Evolutionary conservation across 2,888 invertebrate genomes (phyloP).

Genomic region (Meteorus colon): DNA sequence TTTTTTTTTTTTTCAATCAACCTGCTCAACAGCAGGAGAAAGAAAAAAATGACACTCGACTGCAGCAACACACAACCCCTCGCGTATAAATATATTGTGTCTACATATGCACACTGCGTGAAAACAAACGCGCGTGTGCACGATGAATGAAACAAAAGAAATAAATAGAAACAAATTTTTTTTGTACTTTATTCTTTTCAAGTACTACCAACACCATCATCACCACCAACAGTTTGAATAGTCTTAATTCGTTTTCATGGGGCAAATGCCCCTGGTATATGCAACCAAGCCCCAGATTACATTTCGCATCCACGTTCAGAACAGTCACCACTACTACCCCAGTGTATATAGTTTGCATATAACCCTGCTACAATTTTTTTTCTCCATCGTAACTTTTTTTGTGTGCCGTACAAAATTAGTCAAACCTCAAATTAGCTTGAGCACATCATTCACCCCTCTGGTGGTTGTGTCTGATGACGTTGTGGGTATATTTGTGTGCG

Average conservation of each 20-base stretch:
- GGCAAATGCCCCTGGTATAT: slow-evolving; percentile 42
- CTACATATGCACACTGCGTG: slow-evolving; percentile 2
- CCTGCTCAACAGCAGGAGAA: slow-evolving; percentile 25
- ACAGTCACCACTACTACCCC: slow-evolving; percentile 44
- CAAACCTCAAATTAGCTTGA: slow-evolving; percentile 66
- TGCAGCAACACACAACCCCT: not conserved
- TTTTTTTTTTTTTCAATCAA: slow-evolving; percentile 29
- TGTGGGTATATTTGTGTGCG: not conserved
- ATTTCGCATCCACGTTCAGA: slow-evolving; percentile 32
- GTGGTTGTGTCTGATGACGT: not conserved
- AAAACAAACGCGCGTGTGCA: slow-evolving; percentile 31
- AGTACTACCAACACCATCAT: slow-evolving; percentile 37
- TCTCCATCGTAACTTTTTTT: slow-evolving; percentile 46
- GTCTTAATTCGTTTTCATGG: slow-evolving; percentile 60
- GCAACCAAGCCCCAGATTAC: slow-evolving; percentile 45
- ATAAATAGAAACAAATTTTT: slow-evolving; percentile 42
- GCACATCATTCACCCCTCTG: slow-evolving; percentile 45
- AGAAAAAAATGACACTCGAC: slow-evolving; percentile 12
- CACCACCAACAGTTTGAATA: slow-evolving; percentile 55
- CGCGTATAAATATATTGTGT: not conserved
- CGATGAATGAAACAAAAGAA: slow-evolving; percentile 38
- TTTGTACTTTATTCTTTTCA: slow-evolving; percentile 22
- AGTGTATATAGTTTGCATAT: not conserved
- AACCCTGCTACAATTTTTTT: slow-evolving; percentile 50
- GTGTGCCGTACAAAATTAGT: slow-evolving; percentile 65